Base-by-base conservation (phyloP, 2,888 invertebrate species). In the Cyclophora punctaria region DNA sequence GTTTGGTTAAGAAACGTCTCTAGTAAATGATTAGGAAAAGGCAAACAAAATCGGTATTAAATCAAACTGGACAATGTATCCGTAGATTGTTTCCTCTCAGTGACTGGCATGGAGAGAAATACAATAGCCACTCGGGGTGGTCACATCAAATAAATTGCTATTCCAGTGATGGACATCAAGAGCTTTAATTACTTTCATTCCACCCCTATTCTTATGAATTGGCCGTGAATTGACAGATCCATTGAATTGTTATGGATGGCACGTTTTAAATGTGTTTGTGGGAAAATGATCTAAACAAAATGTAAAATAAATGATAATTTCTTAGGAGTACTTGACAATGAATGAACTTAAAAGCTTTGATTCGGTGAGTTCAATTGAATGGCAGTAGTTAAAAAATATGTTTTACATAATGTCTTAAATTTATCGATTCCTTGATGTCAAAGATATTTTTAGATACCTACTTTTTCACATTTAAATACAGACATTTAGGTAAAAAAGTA, bases 91-190 rank as follows among this genome's bases (percentile, higher is more conserved):
- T 63, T 72, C 75, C 78, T 80, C 83, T 78, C 63, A 67, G 63
- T 78, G 82, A 80, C 71, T 80, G 80, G 75, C 83, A 68, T 80
- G 73, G 73, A 83, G 78, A 71, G 75, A 68, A 66, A 70, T 62
- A 81, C 80, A 83, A 83, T 76, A 71, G 74, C 59, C 59, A 62
- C 69, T 65, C 69, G 72, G 81, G 83, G 82, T 78, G 79, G 76
- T 70, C 75, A 70, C 65, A 68, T 68, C 73, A 75, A 64, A 79
- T 80, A 79, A 72, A 81, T 79, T 74, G 72, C 71, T 67, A 64
- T 67, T 37, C 66, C 56, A 73, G 60, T 73, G 78, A 75, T 76
- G 71, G 72, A 66, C 56, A 66, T 64, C 63, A 62, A 72, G 68
- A 68, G 71, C 73, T 76, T 82, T 83, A 79, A 83, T 82, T 75